Conservation (phyloP, 2,113 vertebrate species). For the Sardina pilchardus region DNA sequence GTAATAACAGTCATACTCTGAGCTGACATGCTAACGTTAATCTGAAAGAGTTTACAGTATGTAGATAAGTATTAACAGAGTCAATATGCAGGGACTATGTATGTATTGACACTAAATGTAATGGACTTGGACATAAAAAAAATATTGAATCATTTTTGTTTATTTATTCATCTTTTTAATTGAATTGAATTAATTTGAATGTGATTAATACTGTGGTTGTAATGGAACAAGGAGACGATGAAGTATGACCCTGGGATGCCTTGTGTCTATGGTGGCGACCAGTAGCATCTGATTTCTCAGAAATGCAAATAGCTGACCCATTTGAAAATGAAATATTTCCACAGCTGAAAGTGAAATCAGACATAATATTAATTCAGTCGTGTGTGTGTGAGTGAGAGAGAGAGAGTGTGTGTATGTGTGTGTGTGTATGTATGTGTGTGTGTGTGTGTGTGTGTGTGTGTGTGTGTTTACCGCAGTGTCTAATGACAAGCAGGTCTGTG, state of each 20-base stretch:
- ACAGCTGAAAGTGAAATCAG: conserved; percentile 62
- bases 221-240: conserved; percentile 36
- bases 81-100: background rate
- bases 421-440: background rate
- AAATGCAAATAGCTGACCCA: conserved; percentile 69
- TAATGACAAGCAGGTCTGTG: conserved; percentile 69
- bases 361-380: conserved; percentile 57
- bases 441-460: background rate
- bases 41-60: background rate
- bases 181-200: background rate
- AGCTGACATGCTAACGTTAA: background rate
- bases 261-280: conserved; percentile 44
- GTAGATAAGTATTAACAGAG: background rate
- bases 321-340: conserved; percentile 69
- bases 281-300: conserved; percentile 56
- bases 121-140: background rate
- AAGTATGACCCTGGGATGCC: conserved; percentile 47
- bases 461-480: conserved; percentile 52
- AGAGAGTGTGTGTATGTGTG: background rate
- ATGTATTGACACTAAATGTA: background rate
- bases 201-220: background rate
- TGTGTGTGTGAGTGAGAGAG: background rate
- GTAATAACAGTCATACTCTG: background rate
- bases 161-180: background rate
- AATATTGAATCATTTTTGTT: background rate